Conservation (phyloP, 2,888 invertebrate species). For the Leptinotarsa rubiginosa region DNA sequence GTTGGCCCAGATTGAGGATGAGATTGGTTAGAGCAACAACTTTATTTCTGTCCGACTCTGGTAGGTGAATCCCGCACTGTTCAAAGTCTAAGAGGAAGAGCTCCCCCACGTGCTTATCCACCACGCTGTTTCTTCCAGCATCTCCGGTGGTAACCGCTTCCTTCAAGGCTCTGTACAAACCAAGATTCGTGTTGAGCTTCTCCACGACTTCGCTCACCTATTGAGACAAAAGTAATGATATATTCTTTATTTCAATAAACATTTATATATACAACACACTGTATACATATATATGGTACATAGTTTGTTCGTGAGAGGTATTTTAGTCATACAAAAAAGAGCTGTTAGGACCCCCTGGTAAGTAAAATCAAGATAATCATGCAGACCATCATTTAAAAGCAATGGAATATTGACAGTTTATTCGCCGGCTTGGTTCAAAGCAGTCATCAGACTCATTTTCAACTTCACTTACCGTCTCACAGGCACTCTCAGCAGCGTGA, state of each 20-base stretch:
- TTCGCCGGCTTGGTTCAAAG: no score
- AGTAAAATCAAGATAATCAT: no score
- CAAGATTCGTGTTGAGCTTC: slow-evolving; percentile 92
- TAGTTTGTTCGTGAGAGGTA: no score
- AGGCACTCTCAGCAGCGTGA: slow-evolving; percentile 89
- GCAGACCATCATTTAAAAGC: no score
- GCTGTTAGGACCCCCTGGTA: no score
- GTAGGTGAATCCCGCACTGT: slow-evolving; percentile 95
- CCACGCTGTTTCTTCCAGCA: slow-evolving; percentile 71
- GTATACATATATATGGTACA: no score
- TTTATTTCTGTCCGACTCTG: slow-evolving; percentile 75
- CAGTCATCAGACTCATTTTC: slow-evolving; percentile 59
- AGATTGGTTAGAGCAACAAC: slow-evolving; percentile 90
- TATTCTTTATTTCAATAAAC: no score
- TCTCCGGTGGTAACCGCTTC: slow-evolving; percentile 80
- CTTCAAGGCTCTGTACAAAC: slow-evolving; percentile 82
- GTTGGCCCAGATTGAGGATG: slow-evolving; percentile 82
- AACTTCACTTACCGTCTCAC: slow-evolving; percentile 87
- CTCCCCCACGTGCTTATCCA: slow-evolving; percentile 88
- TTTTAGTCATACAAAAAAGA: no score
- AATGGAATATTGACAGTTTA: no score
- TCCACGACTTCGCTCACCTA: slow-evolving; percentile 90
- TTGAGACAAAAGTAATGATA: no score
- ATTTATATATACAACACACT: no score
- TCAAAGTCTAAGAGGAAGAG: slow-evolving; percentile 97